Evolutionary conservation across 2,888 invertebrate genomes (phyloP), one percentile per base, ranked within the genome.

Genomic region (Caenorhabditis becei): DNA sequence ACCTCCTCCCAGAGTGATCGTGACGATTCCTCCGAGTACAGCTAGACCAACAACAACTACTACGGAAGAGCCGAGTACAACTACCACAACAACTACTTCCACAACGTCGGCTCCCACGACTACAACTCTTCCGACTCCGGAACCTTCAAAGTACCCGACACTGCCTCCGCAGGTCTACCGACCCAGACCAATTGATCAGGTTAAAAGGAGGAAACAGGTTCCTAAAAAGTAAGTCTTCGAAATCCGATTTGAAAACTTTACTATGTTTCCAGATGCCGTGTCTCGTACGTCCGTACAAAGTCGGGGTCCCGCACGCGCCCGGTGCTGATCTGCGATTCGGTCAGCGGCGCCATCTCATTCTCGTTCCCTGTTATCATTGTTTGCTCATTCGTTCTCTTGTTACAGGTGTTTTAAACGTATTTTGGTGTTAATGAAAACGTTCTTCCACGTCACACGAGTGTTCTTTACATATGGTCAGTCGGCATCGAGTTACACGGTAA

Each of bases 271-370:
- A 83, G 83, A 62, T 83, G 83, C 59, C 83, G 81, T 10, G 78
- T 83, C 1, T 66, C 75, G 1, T 83, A 83, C 47, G 66, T 77
- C 16, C 75, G 78, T 11, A 69, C 78, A 0, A 83, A 83, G 44
- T 72, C 81, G 24, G 81, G 81, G 16, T 65, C 71, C 8, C 54
- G 81, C 11, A 81, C 81, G n/a, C 81, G 81, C 53, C 77, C 80
- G 18, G 70, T 80, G 4, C 23, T 81, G 41, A 67, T 81, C 2
- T 81, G 81, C 61, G 77, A 77, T 11, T 16, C 32, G 11, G 53
- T 56, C n/a, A 58, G 47, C 10, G 8, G 28, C 2, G 24, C 47
- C 62, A 11, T 14, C 41, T 56, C 24, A 7, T 26, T 24, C 16
- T 51, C 24, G 11, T 51, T 58, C 59, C 49, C 63, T 3, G 32